Evolutionary conservation across 1,140 invertebrate species (phyloP), one percentile per base, ranked within the genome.

Genomic region (Thaumetopoea pityocampa): DNA sequence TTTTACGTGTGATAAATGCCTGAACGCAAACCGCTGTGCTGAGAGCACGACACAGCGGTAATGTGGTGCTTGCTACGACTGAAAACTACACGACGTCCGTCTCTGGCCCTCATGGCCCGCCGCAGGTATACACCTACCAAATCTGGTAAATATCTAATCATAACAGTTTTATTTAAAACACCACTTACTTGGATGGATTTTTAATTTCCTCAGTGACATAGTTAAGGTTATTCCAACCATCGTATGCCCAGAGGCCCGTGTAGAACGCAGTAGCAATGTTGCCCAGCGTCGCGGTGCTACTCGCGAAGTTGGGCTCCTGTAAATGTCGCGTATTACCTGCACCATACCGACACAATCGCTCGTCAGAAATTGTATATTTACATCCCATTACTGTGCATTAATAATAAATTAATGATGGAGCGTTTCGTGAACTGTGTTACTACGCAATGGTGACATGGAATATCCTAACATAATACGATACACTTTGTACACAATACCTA

Each of bases 121-220:
- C n/a, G n/a, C n/a, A n/a, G n/a, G n/a, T n/a, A n/a, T n/a, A 6
- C 8, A 15, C 26, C 12, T 28, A 28, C 26, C 12, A 8, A 9
- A 19, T 4, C 3, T 19, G 18, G 3, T 19, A 19, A 3, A 19
- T 6, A 19, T 4, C 24, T 26, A 10, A 9, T 3, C 9, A 26
- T 26, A 1, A 26, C 15, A 32, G n/a, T n/a, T n/a, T 11, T 26
- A 10, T 8, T 3, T 10, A 26, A 10, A 1, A 26, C 15, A 32
- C n/a, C 29, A 32, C 88, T 88, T 88, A 96, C 93, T 92, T 96
- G 76, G 95, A 96, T 26, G 98, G 98, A 82, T 99, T 96, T 79
- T 98, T 96, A 49, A 99, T 95, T 87, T 99, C 98, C 86, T 99
- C 98, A 23, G 98, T 98, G 9, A 99, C 97, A 87, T 98, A 99